Evolutionary conservation across 2,888 invertebrate genomes (phyloP), one percentile per base, ranked within the genome.

Genomic region (Cepaea hortensis): DNA sequence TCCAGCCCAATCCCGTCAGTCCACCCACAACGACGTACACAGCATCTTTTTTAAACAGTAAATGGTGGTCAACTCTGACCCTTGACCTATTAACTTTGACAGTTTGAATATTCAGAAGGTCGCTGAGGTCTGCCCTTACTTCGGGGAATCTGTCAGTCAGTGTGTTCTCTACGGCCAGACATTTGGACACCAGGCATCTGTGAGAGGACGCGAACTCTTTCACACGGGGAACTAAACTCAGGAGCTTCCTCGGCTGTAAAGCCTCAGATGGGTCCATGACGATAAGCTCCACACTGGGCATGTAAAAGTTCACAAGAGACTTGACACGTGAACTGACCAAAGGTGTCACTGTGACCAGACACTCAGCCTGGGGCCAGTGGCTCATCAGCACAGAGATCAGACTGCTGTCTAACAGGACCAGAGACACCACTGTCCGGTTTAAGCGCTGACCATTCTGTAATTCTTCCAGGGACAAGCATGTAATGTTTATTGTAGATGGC

Each of bases 171-270:
- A 18, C 6, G 15, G 7, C 81, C 20, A 86, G 75, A 62, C 73
- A 68, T n/a, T n/a, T n/a, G n/a, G n/a, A n/a, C n/a, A n/a, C n/a
- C n/a, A n/a, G n/a, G n/a, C n/a, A n/a, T n/a, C 75, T 70, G 15
- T 84, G 9, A 20, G 76, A 55, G 62, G 62, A 80, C 76, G 84
- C n/a, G 84, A 84, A 88, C 35, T 75, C 73, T 20, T 75, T 48
- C 48, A 88, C 46, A 18, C 80, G 35, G 0, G 85, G 85, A 48
- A 88, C 46, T 13, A 62, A 15, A 18, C 18, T 35, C 20, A 73
- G 48, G 65, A 87, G 77, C 11, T 65, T 70, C 0, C 35, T 70
- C 13, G 87, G 87, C 46, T 72, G 72, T 35, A 72, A 72, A 35
- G 35, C n/a, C n/a, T n/a, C n/a, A n/a, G n/a, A n/a, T n/a, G n/a